These are phyloP conservation scores for Metopolophium dirhodum DNA, from an alignment of 1,140 invertebrate genomes.

Conservation along the genomic window DNA sequence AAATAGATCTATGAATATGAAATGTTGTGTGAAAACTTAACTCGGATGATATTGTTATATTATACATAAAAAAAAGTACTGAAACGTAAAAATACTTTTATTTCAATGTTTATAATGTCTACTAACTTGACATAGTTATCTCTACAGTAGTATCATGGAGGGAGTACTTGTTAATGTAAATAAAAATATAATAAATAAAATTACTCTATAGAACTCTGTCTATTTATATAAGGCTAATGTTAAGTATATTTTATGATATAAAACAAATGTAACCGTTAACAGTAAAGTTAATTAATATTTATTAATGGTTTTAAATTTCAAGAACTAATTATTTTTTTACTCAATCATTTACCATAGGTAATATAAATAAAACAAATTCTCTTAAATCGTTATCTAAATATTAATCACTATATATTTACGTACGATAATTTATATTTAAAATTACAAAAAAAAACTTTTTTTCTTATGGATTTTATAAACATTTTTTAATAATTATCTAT, in stretches of 20 bases:
- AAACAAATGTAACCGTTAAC: background rate
- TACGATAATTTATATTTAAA: background rate
- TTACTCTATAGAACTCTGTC: background rate
- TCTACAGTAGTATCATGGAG: background rate
- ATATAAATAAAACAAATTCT: background rate
- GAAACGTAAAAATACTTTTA: background rate
- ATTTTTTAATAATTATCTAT: background rate
- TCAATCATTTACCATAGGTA: background rate
- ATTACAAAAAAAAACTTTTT: background rate
- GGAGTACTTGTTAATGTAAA: background rate
- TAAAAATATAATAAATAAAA: constrained; percentile 8
- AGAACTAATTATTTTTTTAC: background rate
- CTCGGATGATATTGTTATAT: too few species aligned
- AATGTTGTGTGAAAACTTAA: background rate
- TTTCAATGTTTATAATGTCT: background rate
- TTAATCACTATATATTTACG: background rate
- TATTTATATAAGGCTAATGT: background rate
- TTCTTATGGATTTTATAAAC: background rate
- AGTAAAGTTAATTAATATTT: constrained; percentile 5
- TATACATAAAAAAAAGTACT: background rate
- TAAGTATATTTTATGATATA: background rate
- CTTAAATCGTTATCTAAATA: background rate
- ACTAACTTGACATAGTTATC: background rate
- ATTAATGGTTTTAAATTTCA: background rate
- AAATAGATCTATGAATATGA: background rate